A percentile compares a stretch with the other conserved stretches of the same genome.
phyloP scores from a whole-genome alignment of 2,888 invertebrate genomes.

The Rhorus exstirpatorius region DNA sequence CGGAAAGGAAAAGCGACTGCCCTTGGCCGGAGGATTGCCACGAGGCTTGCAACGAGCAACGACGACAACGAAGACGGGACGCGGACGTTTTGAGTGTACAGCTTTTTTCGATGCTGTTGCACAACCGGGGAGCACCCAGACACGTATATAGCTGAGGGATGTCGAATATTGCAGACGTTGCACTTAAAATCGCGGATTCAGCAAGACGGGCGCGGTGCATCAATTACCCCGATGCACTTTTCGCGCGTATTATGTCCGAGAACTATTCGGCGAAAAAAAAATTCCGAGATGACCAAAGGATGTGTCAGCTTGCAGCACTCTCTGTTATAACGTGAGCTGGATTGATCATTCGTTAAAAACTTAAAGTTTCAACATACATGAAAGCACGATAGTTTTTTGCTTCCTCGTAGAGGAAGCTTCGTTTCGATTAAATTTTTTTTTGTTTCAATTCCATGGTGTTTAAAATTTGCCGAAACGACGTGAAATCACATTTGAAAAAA shows the following conservation, averaged over 20 bases:
- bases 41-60: not conserved
- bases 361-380: not conserved
- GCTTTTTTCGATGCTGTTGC: slow-evolving; percentile 62
- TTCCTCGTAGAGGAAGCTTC: too few relatives aligned
- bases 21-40: slow-evolving; percentile 69
- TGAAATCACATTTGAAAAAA: too few relatives aligned
- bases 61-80: slow-evolving; percentile 48
- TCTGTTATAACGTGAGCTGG: not conserved
- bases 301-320: too few relatives aligned
- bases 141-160: slow-evolving; percentile 42
- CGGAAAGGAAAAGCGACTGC: slow-evolving; percentile 72
- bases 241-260: slow-evolving; percentile 46
- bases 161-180: slow-evolving; percentile 10
- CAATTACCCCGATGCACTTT: slow-evolving; percentile 72
- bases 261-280: slow-evolving; percentile 8
- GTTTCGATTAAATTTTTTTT: too few relatives aligned
- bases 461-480: too few relatives aligned
- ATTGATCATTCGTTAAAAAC: not conserved
- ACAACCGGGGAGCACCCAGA: slow-evolving; percentile 59
- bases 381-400: too few relatives aligned
- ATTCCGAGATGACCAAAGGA: not conserved
- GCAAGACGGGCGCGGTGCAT: slow-evolving; percentile 72
- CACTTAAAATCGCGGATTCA: slow-evolving; percentile 54
- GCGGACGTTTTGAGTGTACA: slow-evolving; percentile 68
- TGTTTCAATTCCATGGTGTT: too few relatives aligned